Base-by-base conservation (phyloP, 2,113 vertebrate species). In the Platanista minor region DNA sequence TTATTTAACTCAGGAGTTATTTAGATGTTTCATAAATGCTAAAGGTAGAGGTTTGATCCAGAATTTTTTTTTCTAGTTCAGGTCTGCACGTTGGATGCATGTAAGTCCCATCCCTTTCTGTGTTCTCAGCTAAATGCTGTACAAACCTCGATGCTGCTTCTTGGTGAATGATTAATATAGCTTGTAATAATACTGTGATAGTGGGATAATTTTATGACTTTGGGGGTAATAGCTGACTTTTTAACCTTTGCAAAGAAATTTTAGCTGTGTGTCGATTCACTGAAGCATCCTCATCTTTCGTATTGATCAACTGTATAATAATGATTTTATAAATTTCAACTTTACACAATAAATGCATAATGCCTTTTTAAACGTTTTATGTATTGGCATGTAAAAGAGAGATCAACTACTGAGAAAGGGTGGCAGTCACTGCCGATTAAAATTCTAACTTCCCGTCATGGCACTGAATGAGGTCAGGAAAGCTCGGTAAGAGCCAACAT, bases 401-500 rank as follows among this genome's bases (percentile, higher is more conserved):
- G n/a, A 29, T 9, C 17, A 18, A 1, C 29, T 10, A 2, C 46
- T 25, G 66, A n/a, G 72, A 69, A 86, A 75, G 43, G 27, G 2
- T 3, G 5, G 11, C 23, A 1, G 5, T 62, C 74, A 4, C 52
- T 21, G 52, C 52, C 5, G 7, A 31, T 25, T 52, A 52, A 2
- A 31, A 1, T 13, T 66, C 31, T 66, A 11, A n/a, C 33, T 6
- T 57, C 46, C 4, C 7, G 4, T 36, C 54, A 6, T 41, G 33
- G 1, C 36, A 5, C 27, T 9, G 52, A 59, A 4, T 1, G n/a
- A 36, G 61, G 43, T 33, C 20, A 39, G 18, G 21, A 59, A 36
- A 49, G 31, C 3, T 8, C 33, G 1, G 7, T 2, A 29, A 6
- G 0, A 36, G 23, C 49, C 85, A 33, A 2, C 39, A 13, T 46